Conservation (phyloP, 1,140 invertebrate species). For the Drosophila sproati region DNA sequence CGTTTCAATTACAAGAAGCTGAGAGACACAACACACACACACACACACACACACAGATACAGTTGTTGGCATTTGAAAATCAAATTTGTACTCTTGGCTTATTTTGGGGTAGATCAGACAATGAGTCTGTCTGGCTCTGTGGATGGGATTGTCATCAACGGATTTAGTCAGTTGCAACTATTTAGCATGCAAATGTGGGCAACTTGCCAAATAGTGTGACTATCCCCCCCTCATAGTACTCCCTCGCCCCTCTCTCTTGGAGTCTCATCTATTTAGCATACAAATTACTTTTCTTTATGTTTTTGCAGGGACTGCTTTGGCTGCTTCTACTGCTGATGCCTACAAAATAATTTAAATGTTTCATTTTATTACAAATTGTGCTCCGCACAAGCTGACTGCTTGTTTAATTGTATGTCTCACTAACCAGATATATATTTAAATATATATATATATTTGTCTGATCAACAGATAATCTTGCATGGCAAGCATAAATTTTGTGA, state of each 20-base stretch:
- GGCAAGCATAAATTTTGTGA: background rate
- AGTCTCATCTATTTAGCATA: constrained; percentile 74
- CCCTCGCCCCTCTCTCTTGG: background rate
- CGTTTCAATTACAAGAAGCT: constrained; percentile 71
- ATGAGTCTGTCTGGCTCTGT: constrained; percentile 26
- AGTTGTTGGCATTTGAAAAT: constrained; percentile 50
- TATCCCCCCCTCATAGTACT: background rate
- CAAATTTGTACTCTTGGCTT: constrained; percentile 57
- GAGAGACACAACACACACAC: constrained; percentile 9
- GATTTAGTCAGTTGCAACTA: constrained; percentile 64
- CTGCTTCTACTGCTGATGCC: constrained; percentile 30
- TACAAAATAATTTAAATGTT: constrained; percentile 82
- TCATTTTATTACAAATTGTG: constrained; percentile 76
- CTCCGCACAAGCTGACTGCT: constrained; percentile 17
- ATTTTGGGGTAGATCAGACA: constrained; percentile 48
- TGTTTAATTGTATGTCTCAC: constrained; percentile 37
- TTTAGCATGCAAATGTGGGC: constrained; percentile 80
- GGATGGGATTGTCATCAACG: constrained; percentile 42
- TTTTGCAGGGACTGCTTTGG: constrained; percentile 43
- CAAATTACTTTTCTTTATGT: constrained; percentile 83
- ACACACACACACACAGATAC: background rate
- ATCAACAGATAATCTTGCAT: constrained; percentile 11
- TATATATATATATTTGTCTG: background rate
- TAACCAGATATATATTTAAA: background rate
- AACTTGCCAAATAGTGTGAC: constrained; percentile 69